Evolutionary conservation across 2,113 vertebrate species (phyloP).

Genomic region (Macquaria australasica): DNA sequence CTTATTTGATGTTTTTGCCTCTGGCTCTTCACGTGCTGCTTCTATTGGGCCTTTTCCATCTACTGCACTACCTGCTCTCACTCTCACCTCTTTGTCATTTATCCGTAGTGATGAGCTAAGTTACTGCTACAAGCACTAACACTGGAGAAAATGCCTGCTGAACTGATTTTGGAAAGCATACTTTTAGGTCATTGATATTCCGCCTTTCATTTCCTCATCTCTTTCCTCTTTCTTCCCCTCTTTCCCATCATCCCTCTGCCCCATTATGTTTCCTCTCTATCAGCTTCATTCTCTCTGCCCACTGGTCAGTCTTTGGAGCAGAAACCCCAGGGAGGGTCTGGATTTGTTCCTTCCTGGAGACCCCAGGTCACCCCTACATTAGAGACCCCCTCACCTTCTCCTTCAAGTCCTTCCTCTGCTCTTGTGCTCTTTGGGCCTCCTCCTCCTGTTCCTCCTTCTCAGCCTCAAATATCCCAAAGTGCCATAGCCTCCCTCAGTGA

Average conservation of each 20-base stretch:
- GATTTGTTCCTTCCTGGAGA: constrained; percentile 63
- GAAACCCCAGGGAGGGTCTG: constrained; percentile 56
- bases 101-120: background rate
- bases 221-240: background rate
- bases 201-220: background rate
- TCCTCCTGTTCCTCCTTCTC: constrained; percentile 24
- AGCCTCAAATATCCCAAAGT: constrained; percentile 51
- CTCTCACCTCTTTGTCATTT: too few species aligned
- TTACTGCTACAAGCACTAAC: background rate
- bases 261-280: background rate
- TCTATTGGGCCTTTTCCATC: background rate
- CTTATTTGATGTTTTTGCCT: background rate
- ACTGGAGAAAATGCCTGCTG: background rate
- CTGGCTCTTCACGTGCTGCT: background rate
- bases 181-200: constrained; percentile 7
- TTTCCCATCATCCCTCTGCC: constrained; percentile 14
- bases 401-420: constrained; percentile 43
- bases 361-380: constrained; percentile 36
- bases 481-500: constrained; percentile 53
- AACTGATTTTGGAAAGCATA: background rate
- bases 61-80: background rate
- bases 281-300: constrained; percentile 61
- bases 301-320: constrained; percentile 54
- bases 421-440: constrained; percentile 49
- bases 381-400: constrained; percentile 40